A percentile compares a stretch with the other conserved stretches of the same genome.
Evolutionary conservation across 2,888 invertebrate species (phyloP).

Genomic region (Eledone cirrhosa): DNA sequence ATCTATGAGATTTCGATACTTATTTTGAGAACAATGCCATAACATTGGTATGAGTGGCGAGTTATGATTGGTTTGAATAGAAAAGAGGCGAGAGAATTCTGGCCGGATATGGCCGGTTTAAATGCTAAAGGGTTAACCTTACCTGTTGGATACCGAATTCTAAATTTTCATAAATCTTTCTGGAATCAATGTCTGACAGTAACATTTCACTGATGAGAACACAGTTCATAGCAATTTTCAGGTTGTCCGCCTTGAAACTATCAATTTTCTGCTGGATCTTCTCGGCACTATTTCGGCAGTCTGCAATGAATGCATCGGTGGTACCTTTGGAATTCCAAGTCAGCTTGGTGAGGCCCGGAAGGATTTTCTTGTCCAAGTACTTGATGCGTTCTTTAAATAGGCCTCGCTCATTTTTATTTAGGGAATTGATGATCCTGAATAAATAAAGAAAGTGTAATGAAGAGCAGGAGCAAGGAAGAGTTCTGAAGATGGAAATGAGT

Average conservation of each 20-base stretch:
- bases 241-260: constrained; percentile 83
- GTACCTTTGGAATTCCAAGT: constrained; percentile 66
- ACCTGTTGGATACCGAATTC: constrained; percentile 66
- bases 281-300: constrained; percentile 64
- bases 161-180: constrained; percentile 65
- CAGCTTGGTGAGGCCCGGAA: constrained; percentile 67
- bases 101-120: too few species aligned
- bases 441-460: too few species aligned
- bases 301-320: constrained; percentile 65
- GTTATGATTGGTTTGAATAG: too few species aligned
- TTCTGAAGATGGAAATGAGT: too few species aligned
- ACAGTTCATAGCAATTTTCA: constrained; percentile 62
- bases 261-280: constrained; percentile 77
- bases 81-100: too few species aligned
- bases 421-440: constrained; percentile 74
- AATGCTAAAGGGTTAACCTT: neutral
- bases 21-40: too few species aligned
- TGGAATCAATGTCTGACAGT: constrained; percentile 64
- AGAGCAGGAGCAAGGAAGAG: too few species aligned
- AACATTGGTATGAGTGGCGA: too few species aligned
- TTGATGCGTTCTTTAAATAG: constrained; percentile 80
- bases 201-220: constrained; percentile 64
- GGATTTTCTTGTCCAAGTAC: constrained; percentile 68
- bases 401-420: constrained; percentile 80
- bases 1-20: too few species aligned